Evolutionary conservation across 35 echinoderm and acorn worm species (phyloP).

Genomic region (Apostichopus parvimensis): DNA sequence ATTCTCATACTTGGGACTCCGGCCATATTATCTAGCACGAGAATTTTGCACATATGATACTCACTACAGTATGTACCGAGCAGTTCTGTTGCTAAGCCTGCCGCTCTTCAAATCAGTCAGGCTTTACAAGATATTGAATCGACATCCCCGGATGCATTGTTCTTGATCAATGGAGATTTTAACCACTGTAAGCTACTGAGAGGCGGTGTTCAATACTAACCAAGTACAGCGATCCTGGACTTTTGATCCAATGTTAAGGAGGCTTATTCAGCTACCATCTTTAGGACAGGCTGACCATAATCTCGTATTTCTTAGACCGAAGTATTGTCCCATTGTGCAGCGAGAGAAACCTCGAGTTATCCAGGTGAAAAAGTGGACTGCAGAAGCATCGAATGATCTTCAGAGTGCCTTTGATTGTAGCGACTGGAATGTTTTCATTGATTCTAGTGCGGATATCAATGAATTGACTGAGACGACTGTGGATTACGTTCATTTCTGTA

Average conservation of each 20-base stretch:
- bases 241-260: constrained; percentile 25
- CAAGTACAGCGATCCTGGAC: constrained; percentile 42
- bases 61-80: constrained; percentile 48
- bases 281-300: constrained; percentile 49
- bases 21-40: constrained; percentile 27
- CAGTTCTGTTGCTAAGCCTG: background rate
- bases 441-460: background rate
- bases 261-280: constrained; percentile 24
- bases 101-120: background rate
- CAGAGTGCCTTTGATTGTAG: background rate
- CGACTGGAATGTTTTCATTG: background rate
- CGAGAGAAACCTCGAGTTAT: background rate
- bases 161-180: background rate
- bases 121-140: no score
- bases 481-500: background rate
- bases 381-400: background rate
- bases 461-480: background rate
- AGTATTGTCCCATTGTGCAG: background rate
- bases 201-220: constrained; percentile 28
- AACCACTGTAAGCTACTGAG: constrained; percentile 51
- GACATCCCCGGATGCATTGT: no score
- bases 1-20: constrained; percentile 53
- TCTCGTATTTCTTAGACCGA: constrained; percentile 27
- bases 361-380: background rate
- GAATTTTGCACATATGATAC: constrained; percentile 53